Evolutionary conservation across 2,113 vertebrate genomes (phyloP).

Genomic region (Thryonomys swinderianus): DNA sequence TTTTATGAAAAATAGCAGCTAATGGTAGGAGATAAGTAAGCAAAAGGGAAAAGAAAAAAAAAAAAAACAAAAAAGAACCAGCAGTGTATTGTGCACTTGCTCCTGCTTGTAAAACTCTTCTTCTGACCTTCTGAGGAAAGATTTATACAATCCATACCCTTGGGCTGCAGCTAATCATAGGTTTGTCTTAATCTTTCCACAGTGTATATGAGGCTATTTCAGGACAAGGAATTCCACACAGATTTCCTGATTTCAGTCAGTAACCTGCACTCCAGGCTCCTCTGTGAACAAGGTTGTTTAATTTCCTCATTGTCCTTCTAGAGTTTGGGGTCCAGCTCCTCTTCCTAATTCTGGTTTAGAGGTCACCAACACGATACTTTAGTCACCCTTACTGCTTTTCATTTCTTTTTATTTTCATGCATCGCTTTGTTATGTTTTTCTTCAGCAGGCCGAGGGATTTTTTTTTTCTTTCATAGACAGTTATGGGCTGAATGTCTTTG

Average conservation of each 20-base stretch:
- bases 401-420: neutral
- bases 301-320: neutral
- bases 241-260: neutral
- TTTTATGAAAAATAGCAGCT: neutral
- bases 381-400: neutral
- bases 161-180: neutral
- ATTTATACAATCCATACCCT: neutral
- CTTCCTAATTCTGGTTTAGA: neutral
- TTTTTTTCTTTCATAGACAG: neutral
- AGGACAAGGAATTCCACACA: neutral
- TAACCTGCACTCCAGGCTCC: neutral
- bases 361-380: neutral
- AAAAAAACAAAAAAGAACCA: neutral
- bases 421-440: neutral
- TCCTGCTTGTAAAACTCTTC: neutral
- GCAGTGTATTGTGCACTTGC: neutral
- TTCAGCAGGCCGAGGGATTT: neutral
- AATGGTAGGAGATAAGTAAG: neutral
- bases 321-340: neutral
- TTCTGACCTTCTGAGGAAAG: neutral
- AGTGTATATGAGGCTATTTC: neutral
- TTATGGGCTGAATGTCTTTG: neutral
- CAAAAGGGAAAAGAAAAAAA: neutral
- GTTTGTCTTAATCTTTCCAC: neutral
- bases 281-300: neutral